Percentiles rank a stretch among this genome's conserved stretches.
These are phyloP conservation scores for Schizotus pectinicornis DNA, from an alignment of 2,888 invertebrate species.

Conservation along the genomic window DNA sequence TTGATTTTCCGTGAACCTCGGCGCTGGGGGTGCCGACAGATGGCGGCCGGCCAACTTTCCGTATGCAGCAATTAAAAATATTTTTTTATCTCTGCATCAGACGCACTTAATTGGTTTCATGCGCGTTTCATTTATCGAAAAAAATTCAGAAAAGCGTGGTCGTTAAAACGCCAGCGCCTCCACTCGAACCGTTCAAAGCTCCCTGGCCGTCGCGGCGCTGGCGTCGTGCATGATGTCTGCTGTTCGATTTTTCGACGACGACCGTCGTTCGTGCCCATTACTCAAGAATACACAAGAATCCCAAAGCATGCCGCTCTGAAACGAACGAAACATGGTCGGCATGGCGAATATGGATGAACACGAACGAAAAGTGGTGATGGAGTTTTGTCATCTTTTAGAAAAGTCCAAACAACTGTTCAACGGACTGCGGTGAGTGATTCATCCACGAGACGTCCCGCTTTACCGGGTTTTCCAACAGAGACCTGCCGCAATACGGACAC, in stretches of 20 bases:
- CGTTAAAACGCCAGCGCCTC: no score
- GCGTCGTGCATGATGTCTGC: constrained; percentile 51
- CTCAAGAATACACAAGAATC: constrained; percentile 29
- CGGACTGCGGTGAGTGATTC: constrained; percentile 78
- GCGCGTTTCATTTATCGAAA: no score
- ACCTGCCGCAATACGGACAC: constrained; percentile 95
- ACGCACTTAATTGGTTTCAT: no score
- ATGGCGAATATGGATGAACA: constrained; percentile 85
- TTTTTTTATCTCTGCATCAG: no score
- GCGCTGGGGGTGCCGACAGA: no score
- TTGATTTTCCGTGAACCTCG: no score
- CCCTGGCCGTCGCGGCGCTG: constrained; percentile 46
- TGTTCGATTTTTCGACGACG: constrained; percentile 57
- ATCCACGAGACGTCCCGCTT: constrained; percentile 5
- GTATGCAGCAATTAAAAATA: no score
- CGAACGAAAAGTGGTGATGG: constrained; percentile 90
- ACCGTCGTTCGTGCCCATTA: constrained; percentile 36
- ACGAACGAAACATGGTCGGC: constrained; percentile 67
- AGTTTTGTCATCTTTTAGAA: constrained; percentile 95
- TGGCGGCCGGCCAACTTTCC: no score
- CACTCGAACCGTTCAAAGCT: not conserved
- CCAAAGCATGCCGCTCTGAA: constrained; percentile 35
- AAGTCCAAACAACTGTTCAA: constrained; percentile 98
- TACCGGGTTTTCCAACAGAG: constrained; percentile 66
- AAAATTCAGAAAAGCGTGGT: no score